Conservation (phyloP, 2,888 invertebrate species). For the Drosophila meridionalis region DNA sequence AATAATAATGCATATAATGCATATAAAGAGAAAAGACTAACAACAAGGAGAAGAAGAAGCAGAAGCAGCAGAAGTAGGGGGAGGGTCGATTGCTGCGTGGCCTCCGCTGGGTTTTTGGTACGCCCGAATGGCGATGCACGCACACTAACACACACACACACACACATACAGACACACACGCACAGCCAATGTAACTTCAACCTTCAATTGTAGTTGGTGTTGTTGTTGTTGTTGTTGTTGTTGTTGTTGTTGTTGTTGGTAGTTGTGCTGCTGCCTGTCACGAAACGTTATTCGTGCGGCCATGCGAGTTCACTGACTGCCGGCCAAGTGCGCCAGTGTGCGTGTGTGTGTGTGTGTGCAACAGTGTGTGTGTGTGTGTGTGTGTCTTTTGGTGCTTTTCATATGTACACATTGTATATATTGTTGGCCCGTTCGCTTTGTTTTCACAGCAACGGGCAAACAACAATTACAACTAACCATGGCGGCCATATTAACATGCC, state of each 20-base stretch:
- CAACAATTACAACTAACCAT: conserved; percentile 52
- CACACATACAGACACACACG: conserved; percentile 57
- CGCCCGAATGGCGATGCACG: conserved; percentile 80
- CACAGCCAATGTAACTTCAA: conserved; percentile 71
- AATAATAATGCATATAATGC: conserved; percentile 53
- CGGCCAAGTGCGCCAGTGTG: conserved; percentile 59
- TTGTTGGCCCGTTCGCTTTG: conserved; percentile 69
- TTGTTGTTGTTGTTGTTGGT: conserved; percentile 39
- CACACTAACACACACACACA: conserved; percentile 61
- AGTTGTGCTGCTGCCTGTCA: conserved; percentile 66
- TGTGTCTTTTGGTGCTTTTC: conserved; percentile 72
- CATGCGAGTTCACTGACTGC: conserved; percentile 82
- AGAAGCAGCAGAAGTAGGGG: background rate
- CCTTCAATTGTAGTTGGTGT: conserved; percentile 74
- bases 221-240: conserved; percentile 4
- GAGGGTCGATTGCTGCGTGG: conserved; percentile 74
- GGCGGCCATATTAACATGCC: conserved; percentile 79
- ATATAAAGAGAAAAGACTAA: conserved; percentile 54
- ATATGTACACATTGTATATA: conserved; percentile 53
- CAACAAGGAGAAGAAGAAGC: conserved; percentile 9
- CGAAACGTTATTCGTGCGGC: conserved; percentile 82
- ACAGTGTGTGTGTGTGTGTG: conserved; percentile 11
- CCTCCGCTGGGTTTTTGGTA: conserved; percentile 75
- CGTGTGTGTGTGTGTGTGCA: background rate
- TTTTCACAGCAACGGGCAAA: conserved; percentile 61